These are phyloP conservation scores for Gorilla gorilla DNA, from an alignment of 2,113 vertebrate species.

Conservation along the genomic window DNA sequence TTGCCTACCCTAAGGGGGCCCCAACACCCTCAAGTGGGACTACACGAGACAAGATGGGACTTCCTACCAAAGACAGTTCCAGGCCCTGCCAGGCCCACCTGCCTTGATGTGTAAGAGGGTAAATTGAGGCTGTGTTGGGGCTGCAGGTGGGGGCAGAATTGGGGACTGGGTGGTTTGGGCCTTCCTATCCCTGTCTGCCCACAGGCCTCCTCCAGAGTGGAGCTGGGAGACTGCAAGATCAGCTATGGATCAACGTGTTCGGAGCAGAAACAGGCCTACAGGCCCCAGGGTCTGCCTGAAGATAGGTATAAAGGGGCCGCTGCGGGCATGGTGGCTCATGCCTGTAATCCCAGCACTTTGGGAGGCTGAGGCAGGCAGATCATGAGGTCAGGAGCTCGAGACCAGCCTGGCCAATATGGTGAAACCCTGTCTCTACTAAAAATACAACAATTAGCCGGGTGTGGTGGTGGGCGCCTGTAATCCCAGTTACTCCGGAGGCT, in stretches of 20 bases:
- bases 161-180: neutral
- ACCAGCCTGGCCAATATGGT: too few relatives aligned
- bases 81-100: slow-evolving; percentile 6
- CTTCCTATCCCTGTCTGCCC: neutral
- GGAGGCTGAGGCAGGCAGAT: too few relatives aligned
- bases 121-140: neutral
- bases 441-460: too few relatives aligned
- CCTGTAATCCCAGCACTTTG: too few relatives aligned
- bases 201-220: slow-evolving; percentile 45
- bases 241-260: neutral
- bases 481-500: too few relatives aligned
- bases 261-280: slow-evolving; percentile 36
- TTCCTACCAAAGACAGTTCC: slow-evolving; percentile 67
- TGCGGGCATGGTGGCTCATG: too few relatives aligned
- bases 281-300: neutral
- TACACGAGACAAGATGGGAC: neutral
- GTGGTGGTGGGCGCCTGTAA: too few relatives aligned
- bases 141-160: neutral
- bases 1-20: neutral
- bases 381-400: too few relatives aligned
- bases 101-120: slow-evolving; percentile 66
- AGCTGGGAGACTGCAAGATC: slow-evolving; percentile 40
- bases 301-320: slow-evolving; percentile 45
- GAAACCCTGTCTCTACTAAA: too few relatives aligned
- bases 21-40: slow-evolving; percentile 50